Conservation (phyloP, 2,888 invertebrate genomes). For the Orthonevra nobilis region DNA sequence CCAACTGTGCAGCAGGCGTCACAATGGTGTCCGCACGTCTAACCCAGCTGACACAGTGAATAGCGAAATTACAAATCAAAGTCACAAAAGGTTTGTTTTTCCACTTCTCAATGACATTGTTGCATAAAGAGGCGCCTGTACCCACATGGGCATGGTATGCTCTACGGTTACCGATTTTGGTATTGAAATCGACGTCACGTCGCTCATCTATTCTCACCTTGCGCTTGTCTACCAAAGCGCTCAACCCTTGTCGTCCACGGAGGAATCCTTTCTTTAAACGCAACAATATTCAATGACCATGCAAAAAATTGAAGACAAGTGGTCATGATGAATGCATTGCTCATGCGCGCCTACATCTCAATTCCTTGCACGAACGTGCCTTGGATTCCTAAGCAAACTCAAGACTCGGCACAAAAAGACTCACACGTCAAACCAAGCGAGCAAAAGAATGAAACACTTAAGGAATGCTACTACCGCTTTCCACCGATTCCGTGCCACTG, state of each 20-base stretch:
- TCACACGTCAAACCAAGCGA: not conserved
- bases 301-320: conserved; percentile 47
- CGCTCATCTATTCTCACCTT: conserved; percentile 40
- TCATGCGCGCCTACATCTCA: conserved; percentile 64
- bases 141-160: conserved; percentile 10
- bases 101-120: conserved; percentile 31
- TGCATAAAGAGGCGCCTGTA: conserved; percentile 50
- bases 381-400: conserved; percentile 50
- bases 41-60: conserved; percentile 50
- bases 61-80: conserved; percentile 59
- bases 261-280: conserved; percentile 26
- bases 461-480: conserved; percentile 51
- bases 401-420: no score
- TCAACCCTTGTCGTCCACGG: conserved; percentile 2
- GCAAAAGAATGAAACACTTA: conserved; percentile 35
- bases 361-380: conserved; percentile 58
- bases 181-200: conserved; percentile 35
- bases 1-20: conserved; percentile 44
- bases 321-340: conserved; percentile 60
- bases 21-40: conserved; percentile 50
- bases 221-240: conserved; percentile 8
- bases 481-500: conserved; percentile 42
- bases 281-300: conserved; percentile 40
- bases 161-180: conserved; percentile 15
- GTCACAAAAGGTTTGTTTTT: conserved; percentile 48